Evolutionary conservation across 2,113 vertebrate species (phyloP).

Genomic region (Anser cygnoides): DNA sequence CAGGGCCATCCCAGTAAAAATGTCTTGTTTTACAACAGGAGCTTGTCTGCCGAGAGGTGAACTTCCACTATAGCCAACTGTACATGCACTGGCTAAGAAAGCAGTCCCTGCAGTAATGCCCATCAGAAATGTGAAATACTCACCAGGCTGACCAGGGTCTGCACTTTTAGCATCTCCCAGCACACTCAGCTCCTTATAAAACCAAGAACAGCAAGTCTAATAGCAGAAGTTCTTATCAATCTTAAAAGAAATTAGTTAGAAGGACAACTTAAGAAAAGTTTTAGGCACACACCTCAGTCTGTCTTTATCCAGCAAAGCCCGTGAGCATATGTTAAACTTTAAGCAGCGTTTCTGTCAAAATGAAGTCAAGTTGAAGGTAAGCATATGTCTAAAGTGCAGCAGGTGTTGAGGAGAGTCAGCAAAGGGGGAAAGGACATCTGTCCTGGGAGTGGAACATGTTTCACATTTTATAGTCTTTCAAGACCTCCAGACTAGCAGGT

Average conservation of each 20-base stretch:
- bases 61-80: not conserved
- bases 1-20: too few species aligned
- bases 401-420: slow-evolving; percentile 6
- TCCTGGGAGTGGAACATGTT: not conserved
- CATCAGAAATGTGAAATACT: not conserved
- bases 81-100: not conserved
- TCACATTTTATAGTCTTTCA: not conserved
- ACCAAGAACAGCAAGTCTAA: not conserved
- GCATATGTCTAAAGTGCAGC: not conserved
- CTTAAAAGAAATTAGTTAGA: not conserved
- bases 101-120: not conserved
- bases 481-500: not conserved
- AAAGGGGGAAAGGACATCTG: not conserved
- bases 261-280: not conserved
- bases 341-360: not conserved
- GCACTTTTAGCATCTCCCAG: not conserved
- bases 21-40: not conserved
- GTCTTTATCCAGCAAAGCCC: not conserved
- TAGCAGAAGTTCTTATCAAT: not conserved
- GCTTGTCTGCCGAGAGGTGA: too few species aligned
- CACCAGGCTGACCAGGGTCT: not conserved
- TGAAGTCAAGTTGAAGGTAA: slow-evolving; percentile 13
- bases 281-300: not conserved
- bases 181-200: not conserved
- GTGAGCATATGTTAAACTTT: not conserved